These are phyloP conservation scores for Euleptes europaea DNA, from an alignment of 2,113 vertebrate genomes.

Conservation along the genomic window DNA sequence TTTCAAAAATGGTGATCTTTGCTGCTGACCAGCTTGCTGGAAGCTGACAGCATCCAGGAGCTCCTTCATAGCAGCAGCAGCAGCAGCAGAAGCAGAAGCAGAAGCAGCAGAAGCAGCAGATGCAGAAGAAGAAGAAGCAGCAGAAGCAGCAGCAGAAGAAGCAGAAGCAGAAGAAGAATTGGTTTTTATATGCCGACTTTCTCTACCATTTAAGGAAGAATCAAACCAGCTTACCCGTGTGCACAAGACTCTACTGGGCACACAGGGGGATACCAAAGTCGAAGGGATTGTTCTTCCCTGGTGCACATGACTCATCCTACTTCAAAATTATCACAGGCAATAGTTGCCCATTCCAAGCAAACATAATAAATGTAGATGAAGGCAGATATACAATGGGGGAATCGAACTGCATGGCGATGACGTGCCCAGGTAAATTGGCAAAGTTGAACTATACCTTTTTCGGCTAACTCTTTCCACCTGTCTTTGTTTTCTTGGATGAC, in stretches of 20 bases:
- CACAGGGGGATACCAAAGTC: neutral
- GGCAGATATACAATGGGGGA: neutral
- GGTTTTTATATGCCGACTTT: no score
- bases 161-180: no score
- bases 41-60: no score
- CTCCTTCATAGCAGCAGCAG: no score
- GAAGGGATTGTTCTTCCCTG: neutral
- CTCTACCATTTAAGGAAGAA: no score
- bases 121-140: no score
- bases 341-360: neutral
- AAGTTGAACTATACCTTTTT: slow-evolving; percentile 73
- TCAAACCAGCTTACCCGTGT: neutral
- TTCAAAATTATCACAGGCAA: neutral
- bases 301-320: neutral
- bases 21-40: no score
- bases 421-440: neutral
- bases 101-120: no score
- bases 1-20: no score
- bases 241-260: neutral
- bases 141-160: no score
- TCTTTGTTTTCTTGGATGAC: slow-evolving; percentile 90
- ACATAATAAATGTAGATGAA: neutral
- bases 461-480: slow-evolving; percentile 88
- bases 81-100: no score
- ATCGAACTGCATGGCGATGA: no score